Evolutionary conservation across 2,113 vertebrate genomes (phyloP), one percentile per base, ranked within the genome.

Genomic region (Phyllostomus discolor): DNA sequence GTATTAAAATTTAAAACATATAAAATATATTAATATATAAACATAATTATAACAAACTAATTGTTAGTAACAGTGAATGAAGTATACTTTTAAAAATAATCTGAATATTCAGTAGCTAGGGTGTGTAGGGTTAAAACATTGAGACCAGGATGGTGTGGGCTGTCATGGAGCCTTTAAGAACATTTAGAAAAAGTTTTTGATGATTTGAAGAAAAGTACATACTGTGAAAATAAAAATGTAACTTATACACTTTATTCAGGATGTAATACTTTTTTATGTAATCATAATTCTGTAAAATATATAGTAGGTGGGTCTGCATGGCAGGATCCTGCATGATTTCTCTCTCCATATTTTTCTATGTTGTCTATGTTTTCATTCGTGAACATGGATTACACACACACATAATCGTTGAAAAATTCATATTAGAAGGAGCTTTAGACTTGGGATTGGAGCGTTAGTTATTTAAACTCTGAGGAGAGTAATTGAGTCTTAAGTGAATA

Each of bases 201-300:
- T 85, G 11, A 81, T 88, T 83, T 88, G 5, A 12, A 22, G 26
- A 43, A 80, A 94, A 96, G 10, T 66, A 81, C 0, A 15, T 46
- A 72, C 48, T 89, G 10, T 93, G 10, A 72, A 87, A 85, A 92
- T 50, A 66, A 78, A 94, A 93, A 67, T 67, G 1, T 20, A 82
- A n/a, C 2, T 94, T 92, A 66, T 2, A 41, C 46, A 83, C 48
- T 95, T 69, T 57, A 82, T 73, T 86, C 9, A 70, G 20, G 72
- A 35, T 62, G 4, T 76, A 66, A 28, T 78, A 43, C 28, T 38
- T 92, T 90, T 87, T 3, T 17, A 91, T 79, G 31, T 64, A 86
- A 62, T 69, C 16, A 62, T 43, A 90, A 90, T 81, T 96, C 43
- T 88, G 16, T 84, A 67, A 89, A 96, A 87, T 75, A 64, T 19